Conservation (phyloP, 2,888 invertebrate species). For the Drosophila paranaensis region DNA sequence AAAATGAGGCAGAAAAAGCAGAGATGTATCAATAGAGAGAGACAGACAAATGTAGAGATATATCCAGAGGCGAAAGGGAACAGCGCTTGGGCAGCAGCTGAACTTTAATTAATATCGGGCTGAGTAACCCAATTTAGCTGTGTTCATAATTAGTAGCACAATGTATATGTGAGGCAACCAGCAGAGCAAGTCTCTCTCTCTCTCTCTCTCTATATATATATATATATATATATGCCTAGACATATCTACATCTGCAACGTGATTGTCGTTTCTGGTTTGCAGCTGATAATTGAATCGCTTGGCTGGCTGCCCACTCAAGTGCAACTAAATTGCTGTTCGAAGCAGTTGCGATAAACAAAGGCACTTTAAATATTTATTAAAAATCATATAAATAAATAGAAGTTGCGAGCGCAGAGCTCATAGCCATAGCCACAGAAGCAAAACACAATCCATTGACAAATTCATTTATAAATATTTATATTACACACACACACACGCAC, state of each 20-base stretch:
- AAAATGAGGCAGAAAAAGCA: neutral
- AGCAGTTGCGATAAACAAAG: constrained; percentile 2
- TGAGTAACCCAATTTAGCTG: constrained; percentile 40
- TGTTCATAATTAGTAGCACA: constrained; percentile 49
- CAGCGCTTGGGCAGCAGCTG: neutral
- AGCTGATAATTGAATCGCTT: constrained; percentile 33
- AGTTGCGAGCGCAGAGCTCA: constrained; percentile 33
- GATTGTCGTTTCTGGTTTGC: constrained; percentile 2
- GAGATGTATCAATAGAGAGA: neutral
- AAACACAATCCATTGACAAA: constrained; percentile 51
- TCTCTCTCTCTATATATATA: too few relatives aligned
- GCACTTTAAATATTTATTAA: constrained; percentile 25
- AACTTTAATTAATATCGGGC: constrained; percentile 49
- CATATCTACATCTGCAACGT: neutral
- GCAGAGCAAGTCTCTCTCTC: neutral
- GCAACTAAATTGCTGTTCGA: neutral
- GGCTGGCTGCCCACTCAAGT: constrained; percentile 29
- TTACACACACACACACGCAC: constrained; percentile 51
- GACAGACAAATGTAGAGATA: neutral
- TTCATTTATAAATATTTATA: constrained; percentile 63
- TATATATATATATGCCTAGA: neutral
- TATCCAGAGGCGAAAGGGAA: neutral
- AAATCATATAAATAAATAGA: constrained; percentile 11
- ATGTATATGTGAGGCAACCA: neutral
- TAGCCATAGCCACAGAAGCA: constrained; percentile 27